phyloP scores from a whole-genome alignment of 1,140 invertebrate species.

The Lanistes nyassanus region DNA sequence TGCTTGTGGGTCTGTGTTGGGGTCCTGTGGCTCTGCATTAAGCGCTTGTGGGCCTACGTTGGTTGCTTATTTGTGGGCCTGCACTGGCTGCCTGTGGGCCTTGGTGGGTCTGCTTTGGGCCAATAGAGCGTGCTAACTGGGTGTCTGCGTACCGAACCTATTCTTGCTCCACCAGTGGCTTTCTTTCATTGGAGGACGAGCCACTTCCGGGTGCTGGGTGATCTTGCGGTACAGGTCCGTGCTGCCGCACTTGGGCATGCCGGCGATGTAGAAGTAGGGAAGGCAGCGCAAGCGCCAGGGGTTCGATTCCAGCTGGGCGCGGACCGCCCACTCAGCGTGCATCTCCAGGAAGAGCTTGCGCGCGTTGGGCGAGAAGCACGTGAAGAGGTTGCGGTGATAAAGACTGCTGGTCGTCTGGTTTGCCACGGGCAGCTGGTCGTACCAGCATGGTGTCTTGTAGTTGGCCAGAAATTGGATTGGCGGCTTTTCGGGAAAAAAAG shows the following conservation, averaged over 20 bases:
- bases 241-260: constrained; percentile 58
- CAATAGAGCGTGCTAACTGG: neutral
- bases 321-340: constrained; percentile 34
- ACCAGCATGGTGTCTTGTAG: constrained; percentile 58
- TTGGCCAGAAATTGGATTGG: constrained; percentile 39
- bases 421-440: constrained; percentile 36
- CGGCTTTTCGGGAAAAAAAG: constrained; percentile 36
- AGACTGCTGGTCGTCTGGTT: constrained; percentile 17
- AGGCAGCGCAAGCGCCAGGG: constrained; percentile 48
- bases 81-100: no score
- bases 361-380: constrained; percentile 34
- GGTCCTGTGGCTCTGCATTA: no score
- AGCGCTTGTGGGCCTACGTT: no score
- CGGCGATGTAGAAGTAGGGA: constrained; percentile 58
- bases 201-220: constrained; percentile 47
- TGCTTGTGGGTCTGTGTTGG: no score
- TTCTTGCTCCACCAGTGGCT: constrained; percentile 62
- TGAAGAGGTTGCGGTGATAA: constrained; percentile 47
- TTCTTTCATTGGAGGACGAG: constrained; percentile 54
- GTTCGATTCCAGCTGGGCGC: constrained; percentile 9
- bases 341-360: constrained; percentile 32
- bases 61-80: no score
- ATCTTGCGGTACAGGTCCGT: constrained; percentile 55
- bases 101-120: neutral
- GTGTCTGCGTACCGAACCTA: constrained; percentile 45